phyloP scores from a whole-genome alignment of 2,888 invertebrate species.

The Artemia sp. region DNA sequence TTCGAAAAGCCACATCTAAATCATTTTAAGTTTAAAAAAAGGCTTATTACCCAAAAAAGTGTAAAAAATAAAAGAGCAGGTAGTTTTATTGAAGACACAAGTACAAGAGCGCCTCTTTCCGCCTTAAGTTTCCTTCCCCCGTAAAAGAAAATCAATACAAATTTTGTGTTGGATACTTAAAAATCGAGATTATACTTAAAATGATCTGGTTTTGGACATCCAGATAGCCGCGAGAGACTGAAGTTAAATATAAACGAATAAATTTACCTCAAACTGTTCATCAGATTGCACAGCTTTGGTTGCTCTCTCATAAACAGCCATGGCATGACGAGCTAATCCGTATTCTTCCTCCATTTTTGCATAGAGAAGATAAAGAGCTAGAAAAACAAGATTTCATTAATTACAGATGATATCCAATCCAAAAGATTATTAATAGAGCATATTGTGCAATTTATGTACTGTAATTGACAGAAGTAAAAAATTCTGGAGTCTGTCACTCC shows the following conservation, averaged over 20 bases:
- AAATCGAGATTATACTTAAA: conserved; percentile 13
- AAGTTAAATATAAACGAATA: no score
- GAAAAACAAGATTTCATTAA: conserved; percentile 21
- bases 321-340: conserved; percentile 90
- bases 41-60: not conserved
- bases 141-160: no score
- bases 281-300: conserved; percentile 77
- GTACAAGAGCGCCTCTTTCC: not conserved
- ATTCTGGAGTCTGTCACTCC: no score
- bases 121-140: no score
- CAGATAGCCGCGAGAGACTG: no score
- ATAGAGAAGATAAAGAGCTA: conserved; percentile 74
- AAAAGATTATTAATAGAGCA: no score
- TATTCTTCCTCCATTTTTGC: conserved; percentile 97
- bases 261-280: conserved; percentile 67
- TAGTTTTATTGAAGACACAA: not conserved
- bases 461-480: no score
- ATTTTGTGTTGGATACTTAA: no score
- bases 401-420: no score
- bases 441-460: no score
- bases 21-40: not conserved
- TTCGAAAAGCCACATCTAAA: not conserved
- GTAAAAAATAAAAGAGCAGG: not conserved
- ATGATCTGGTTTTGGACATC: no score
- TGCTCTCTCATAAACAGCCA: conserved; percentile 96